Percentiles rank a stretch among this genome's conserved stretches.
phyloP scores from a whole-genome alignment of 2,113 vertebrate species.

The Trematomus loennbergii region DNA sequence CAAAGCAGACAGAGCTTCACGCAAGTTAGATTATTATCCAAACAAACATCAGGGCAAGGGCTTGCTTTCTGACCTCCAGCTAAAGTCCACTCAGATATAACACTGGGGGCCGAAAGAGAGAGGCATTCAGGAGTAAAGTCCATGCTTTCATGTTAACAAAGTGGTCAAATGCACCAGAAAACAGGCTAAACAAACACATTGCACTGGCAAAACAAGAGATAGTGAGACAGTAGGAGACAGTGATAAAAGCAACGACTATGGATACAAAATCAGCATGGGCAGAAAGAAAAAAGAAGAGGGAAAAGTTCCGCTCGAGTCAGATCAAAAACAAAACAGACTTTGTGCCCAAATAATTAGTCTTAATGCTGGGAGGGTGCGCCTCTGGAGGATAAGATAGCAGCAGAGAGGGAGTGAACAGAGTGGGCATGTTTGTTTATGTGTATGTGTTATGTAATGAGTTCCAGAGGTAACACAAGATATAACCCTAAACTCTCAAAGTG shows the following conservation, averaged over 20 bases:
- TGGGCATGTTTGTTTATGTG: neutral
- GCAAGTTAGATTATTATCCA: conserved; percentile 21
- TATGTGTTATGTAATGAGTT: conserved; percentile 25
- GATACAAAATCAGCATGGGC: conserved; percentile 16
- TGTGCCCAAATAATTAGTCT: conserved; percentile 60
- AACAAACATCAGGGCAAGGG: conserved; percentile 44
- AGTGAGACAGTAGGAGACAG: neutral
- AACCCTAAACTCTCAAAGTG: conserved; percentile 2
- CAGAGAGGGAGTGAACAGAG: conserved; percentile 15
- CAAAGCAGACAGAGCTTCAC: neutral
- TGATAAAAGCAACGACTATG: neutral
- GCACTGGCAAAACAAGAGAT: neutral
- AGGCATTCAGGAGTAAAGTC: conserved; percentile 64
- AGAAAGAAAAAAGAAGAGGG: neutral
- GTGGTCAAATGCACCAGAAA: conserved; percentile 36
- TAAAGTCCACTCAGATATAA: conserved; percentile 77
- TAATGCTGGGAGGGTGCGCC: conserved; percentile 55
- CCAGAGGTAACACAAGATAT: conserved; percentile 1
- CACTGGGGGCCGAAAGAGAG: neutral
- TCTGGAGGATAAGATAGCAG: conserved; percentile 51
- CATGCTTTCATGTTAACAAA: conserved; percentile 32
- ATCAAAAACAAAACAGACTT: conserved; percentile 51
- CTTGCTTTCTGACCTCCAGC: conserved; percentile 41
- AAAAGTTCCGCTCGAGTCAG: conserved; percentile 26
- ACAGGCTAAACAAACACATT: conserved; percentile 33